These are phyloP conservation scores for Tenualosa thibaudeaui DNA, from an alignment of 2,797 vertebrate species.

Conservation along the genomic window DNA sequence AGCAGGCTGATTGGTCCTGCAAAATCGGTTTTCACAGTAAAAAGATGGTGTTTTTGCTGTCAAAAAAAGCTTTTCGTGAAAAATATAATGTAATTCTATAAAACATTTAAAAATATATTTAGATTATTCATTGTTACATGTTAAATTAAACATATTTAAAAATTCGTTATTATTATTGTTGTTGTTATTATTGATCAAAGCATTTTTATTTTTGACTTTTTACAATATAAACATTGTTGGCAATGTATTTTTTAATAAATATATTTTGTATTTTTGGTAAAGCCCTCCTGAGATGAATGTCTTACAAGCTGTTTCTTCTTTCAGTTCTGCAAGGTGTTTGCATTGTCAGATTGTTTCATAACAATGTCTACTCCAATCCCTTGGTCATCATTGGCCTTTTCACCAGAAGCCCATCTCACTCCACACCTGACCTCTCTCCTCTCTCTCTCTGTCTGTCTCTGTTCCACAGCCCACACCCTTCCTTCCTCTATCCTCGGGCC, in stretches of 20 bases:
- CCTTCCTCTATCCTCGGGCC: not conserved
- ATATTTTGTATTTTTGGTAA: too few species aligned
- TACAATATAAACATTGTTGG: too few species aligned
- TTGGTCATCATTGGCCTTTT: not conserved
- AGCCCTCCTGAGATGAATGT: not conserved
- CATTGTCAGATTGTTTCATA: not conserved
- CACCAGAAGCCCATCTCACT: not conserved
- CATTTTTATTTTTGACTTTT: too few species aligned
- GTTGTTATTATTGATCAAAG: too few species aligned
- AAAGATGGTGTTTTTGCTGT: not conserved
- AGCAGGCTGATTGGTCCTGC: not conserved
- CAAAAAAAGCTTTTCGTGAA: not conserved
- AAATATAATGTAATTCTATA: too few species aligned
- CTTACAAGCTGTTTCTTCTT: not conserved
- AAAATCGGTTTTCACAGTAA: too few species aligned
- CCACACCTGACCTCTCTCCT: not conserved
- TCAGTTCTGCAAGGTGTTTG: not conserved
- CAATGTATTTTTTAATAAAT: too few species aligned
- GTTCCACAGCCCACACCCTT: not conserved
- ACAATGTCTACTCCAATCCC: not conserved
- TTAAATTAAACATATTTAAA: too few species aligned
- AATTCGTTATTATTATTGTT: too few species aligned
- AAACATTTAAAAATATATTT: too few species aligned
- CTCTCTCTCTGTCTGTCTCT: not conserved
- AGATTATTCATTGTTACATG: too few species aligned